Evolutionary conservation across 1,140 invertebrate species (phyloP), one percentile per base, ranked within the genome.

Genomic region (Ceratina australensis): DNA sequence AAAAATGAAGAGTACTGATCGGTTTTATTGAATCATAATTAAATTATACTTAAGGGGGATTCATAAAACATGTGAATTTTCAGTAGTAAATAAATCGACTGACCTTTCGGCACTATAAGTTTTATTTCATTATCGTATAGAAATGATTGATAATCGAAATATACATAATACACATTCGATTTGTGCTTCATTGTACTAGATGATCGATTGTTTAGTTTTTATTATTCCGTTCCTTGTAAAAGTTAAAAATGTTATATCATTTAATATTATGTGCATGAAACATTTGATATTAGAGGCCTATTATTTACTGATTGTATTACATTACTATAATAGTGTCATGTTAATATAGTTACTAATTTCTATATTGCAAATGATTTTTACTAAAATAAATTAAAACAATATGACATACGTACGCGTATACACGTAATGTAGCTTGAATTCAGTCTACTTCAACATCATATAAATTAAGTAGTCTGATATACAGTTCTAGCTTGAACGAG

Each of bases 71-170:
- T 42, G 12, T 56, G n/a, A 64, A n/a, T 12, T 2, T 42, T 42
- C 7, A 50, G 16, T 57, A 54, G 54, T 66, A 60, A 82, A 83
- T 71, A 67, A 83, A 56, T 79, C 57, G 22, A 78, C 66, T 56
- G 26, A 59, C 64, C 18, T 66, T 79, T 60, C 60, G 67, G 59
- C 64, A 69, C 80, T 77, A 85, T 79, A 50, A 80, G 66, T 83
- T 85, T 88, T 87, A 87, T 86, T 88, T 63, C 79, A 81, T 81
- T 84, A 87, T 66, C 81, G 68, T 85, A 86, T 87, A 82, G 85
- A 88, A 87, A 80, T 86, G 78, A 64, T 85, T 42, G 74, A 83
- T 88, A 75, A 77, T 72, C 60, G 77, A 87, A 87, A 87, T 82
- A 83, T 76, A 79, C 74, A 84, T 75, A 71, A 84, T 75, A 71